These are phyloP conservation scores for Embidobia sp. DNA, from an alignment of 2,888 invertebrate genomes.

Conservation along the genomic window DNA sequence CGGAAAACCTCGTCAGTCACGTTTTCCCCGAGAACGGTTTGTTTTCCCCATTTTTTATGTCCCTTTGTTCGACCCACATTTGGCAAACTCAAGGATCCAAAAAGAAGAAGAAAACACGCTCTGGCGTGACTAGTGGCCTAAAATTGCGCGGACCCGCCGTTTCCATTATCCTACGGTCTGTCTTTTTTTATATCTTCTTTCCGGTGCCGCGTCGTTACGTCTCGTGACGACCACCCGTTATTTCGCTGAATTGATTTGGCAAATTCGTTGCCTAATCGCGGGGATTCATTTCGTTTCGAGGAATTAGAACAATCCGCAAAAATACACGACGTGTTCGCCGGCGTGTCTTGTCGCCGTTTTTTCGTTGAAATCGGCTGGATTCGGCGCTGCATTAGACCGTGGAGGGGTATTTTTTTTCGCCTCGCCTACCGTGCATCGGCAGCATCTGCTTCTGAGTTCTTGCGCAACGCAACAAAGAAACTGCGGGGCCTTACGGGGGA, in stretches of 20 bases:
- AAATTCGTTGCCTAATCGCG: constrained; percentile 58
- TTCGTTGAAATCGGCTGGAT: too few relatives aligned
- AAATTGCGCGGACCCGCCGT: constrained; percentile 57
- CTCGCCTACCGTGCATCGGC: constrained; percentile 61
- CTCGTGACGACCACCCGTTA: constrained; percentile 66
- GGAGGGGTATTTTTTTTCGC: constrained; percentile 46
- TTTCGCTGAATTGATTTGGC: constrained; percentile 64
- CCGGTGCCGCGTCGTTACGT: constrained; percentile 49
- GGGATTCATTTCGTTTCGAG: constrained; percentile 49
- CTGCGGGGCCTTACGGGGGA: constrained; percentile 75
- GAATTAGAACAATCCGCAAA: constrained; percentile 57
- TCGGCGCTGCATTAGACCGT: too few relatives aligned
- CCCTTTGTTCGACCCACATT: too few relatives aligned
- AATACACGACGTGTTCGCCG: background rate
- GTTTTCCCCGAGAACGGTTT: background rate
- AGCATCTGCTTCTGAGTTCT: constrained; percentile 76
- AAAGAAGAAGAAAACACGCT: background rate
- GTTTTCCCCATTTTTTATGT: too few relatives aligned
- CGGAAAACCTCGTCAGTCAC: constrained; percentile 49
- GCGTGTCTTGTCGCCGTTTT: too few relatives aligned
- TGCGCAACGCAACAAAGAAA: constrained; percentile 76
- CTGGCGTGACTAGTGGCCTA: constrained; percentile 48
- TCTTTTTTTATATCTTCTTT: constrained; percentile 59
- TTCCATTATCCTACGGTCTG: constrained; percentile 56
- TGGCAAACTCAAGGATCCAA: too few relatives aligned